Percentiles rank a stretch among this genome's conserved stretches.
phyloP scores from a whole-genome alignment of 2,113 vertebrate species.

The Rhynchomys soricoides region DNA sequence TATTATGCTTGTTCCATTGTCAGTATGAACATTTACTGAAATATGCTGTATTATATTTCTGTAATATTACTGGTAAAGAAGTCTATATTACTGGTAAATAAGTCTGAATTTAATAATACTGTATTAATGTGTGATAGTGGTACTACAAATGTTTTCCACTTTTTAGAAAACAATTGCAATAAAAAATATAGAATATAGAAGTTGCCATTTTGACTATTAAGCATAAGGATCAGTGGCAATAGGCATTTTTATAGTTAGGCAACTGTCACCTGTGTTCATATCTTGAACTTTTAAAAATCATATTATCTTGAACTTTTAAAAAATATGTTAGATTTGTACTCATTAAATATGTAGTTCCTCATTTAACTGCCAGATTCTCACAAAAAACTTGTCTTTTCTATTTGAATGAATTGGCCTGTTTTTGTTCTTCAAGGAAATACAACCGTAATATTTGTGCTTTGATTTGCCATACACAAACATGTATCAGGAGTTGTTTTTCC shows the following conservation, averaged over 20 bases:
- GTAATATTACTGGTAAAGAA: background rate
- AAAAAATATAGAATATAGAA: background rate
- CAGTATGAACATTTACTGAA: constrained; percentile 41
- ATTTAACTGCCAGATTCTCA: background rate
- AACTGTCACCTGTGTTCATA: background rate
- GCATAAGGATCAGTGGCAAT: background rate
- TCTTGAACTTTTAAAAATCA: constrained; percentile 11
- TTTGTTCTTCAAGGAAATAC: background rate
- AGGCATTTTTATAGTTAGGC: background rate
- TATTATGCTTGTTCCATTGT: constrained; percentile 40
- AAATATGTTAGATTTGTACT: background rate
- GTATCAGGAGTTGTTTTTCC: background rate
- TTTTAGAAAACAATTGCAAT: background rate
- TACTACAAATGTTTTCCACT: background rate
- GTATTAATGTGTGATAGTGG: background rate
- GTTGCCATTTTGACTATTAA: background rate
- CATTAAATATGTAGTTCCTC: background rate
- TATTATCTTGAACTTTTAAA: constrained; percentile 26
- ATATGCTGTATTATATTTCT: too few species aligned
- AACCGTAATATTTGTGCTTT: background rate
- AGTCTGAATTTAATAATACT: constrained; percentile 36
- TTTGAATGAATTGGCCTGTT: constrained; percentile 25
- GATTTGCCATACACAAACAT: background rate
- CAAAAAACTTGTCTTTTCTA: background rate
- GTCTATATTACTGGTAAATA: background rate